Evolutionary conservation across 2,113 vertebrate genomes (phyloP), one percentile per base, ranked within the genome.

Genomic region (Daboia siamensis): DNA sequence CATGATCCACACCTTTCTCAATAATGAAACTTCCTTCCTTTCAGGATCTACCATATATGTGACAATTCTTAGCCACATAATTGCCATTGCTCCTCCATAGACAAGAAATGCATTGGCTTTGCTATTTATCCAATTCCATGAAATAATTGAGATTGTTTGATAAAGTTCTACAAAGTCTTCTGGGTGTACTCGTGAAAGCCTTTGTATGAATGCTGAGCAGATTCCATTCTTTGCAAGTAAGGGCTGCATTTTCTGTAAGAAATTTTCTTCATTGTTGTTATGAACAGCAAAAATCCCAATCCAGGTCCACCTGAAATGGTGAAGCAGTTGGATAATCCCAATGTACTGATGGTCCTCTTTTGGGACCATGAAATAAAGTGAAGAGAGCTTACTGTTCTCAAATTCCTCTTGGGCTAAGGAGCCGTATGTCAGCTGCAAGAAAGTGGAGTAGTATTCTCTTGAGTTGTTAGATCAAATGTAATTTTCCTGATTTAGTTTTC

Each of bases 81-180:
- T 6, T 3, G 51, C 10, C 3, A 54, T 26, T 5, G 80, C 39
- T 29, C 59, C 80, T 21, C 90, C 90, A 8, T 91, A 91, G 15
- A 86, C 7, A 17, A 91, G 15, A 46, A 85, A 86, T n/a, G 39
- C 26, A 2, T 33, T 87, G 9, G 51, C 1, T 69, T 88, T 64
- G 3, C 10, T 52, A 26, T 44, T 69, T 4, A 46, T 11, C n/a
- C 23, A 3, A 15, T 13, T 5, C 23, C 1, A 44, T 0, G 44
- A 64, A 52, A 39, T 5, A n/a, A 1, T 23, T 20, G 29, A n/a
- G 29, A 69, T 5, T 5, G 10, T n/a, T 29, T 64, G 10, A 64
- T 13, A n/a, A 13, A 64, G 0, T n/a, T 64, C 11, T 64, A 4
- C 4, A 0, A 5, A 5, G 10, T 1, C 2, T 21, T 21, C 17